phyloP scores from a whole-genome alignment of 2,888 invertebrate genomes.

The Drosophila emarginata region DNA sequence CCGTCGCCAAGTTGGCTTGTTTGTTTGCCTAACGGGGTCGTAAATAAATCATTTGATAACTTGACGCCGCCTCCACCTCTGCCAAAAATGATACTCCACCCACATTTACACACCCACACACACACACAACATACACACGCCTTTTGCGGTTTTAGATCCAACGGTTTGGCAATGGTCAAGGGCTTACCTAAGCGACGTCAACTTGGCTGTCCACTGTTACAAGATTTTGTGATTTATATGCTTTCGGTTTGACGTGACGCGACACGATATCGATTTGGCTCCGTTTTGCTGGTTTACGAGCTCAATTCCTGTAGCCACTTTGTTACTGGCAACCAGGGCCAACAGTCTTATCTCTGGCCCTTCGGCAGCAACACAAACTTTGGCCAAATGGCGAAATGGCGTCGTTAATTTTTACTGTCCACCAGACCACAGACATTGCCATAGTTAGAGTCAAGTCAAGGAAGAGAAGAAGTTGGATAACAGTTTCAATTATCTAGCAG shows the following conservation, averaged over 20 bases:
- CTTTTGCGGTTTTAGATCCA: constrained; percentile 6
- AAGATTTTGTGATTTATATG: constrained; percentile 76
- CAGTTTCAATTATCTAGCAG: constrained; percentile 66
- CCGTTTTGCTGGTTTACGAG: constrained; percentile 12
- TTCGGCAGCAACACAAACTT: constrained; percentile 57
- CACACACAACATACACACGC: constrained; percentile 24
- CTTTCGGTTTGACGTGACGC: constrained; percentile 66
- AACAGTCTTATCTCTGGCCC: constrained; percentile 57
- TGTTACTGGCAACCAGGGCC: constrained; percentile 41
- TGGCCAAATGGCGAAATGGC: constrained; percentile 55
- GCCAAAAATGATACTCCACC: constrained; percentile 4
- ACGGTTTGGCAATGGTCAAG: constrained; percentile 57
- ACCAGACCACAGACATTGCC: constrained; percentile 12
- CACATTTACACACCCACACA: constrained; percentile 34
- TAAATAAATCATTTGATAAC: constrained; percentile 77
- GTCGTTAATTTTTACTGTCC: constrained; percentile 72
- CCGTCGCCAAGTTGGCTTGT: constrained; percentile 56
- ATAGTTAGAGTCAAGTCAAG: constrained; percentile 20
- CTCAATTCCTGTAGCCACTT: constrained; percentile 48
- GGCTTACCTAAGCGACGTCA: constrained; percentile 59
- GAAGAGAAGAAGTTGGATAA: constrained; percentile 32
- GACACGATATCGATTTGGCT: constrained; percentile 61
- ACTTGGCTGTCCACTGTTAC: constrained; percentile 59
- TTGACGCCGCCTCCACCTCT: constrained; percentile 57
- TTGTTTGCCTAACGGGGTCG: constrained; percentile 71